phyloP scores from a whole-genome alignment of 1,140 invertebrate genomes.

The Oedothorax gibbosus region DNA sequence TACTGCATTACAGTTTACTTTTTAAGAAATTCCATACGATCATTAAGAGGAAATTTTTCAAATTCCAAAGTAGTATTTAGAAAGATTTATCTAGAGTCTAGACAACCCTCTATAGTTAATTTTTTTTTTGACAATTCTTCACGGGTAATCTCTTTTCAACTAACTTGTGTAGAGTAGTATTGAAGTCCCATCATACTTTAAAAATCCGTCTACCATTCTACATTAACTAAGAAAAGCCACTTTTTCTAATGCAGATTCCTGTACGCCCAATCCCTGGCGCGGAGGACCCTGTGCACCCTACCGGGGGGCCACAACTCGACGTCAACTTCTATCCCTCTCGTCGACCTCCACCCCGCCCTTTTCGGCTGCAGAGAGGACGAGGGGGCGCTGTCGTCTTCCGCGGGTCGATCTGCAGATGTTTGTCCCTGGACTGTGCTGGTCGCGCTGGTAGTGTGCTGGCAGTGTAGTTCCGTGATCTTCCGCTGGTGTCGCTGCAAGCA shows the following conservation, averaged over 20 bases:
- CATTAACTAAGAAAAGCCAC: no score
- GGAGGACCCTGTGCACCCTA: conserved; percentile 77
- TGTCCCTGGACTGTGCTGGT: not conserved
- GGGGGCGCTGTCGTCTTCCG: not conserved
- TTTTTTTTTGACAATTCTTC: no score
- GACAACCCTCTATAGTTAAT: no score
- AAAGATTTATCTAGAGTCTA: no score
- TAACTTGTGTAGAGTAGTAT: no score
- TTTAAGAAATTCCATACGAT: no score
- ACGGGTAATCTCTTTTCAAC: no score
- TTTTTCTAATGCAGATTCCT: conserved; percentile 60
- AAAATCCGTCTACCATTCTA: no score
- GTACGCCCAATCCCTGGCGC: conserved; percentile 69
- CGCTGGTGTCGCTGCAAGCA: not conserved
- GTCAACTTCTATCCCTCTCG: conserved; percentile 75
- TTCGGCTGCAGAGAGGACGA: conserved; percentile 69
- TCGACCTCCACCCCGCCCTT: conserved; percentile 80
- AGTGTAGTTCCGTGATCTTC: conserved; percentile 4
- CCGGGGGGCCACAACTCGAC: conserved; percentile 66
- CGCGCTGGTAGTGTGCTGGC: conserved; percentile 19
- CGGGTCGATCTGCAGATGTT: conserved; percentile 3
- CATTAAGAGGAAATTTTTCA: no score
- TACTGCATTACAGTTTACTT: no score
- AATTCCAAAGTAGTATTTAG: no score
- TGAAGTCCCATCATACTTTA: conserved; percentile 58